phyloP scores from a whole-genome alignment of 1,140 invertebrate genomes.

The Caenorhabditis tropicalis region DNA sequence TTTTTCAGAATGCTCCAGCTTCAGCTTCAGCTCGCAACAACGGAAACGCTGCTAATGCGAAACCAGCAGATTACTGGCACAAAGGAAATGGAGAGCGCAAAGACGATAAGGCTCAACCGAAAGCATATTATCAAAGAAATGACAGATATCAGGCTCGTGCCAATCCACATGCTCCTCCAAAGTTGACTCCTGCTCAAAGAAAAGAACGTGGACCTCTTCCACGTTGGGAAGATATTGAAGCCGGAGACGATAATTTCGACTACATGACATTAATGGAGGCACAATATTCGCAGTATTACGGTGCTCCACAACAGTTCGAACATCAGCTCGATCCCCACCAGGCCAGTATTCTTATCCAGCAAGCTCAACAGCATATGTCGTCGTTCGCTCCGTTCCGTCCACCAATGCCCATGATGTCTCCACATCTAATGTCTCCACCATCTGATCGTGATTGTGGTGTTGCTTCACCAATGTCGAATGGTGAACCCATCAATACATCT shows the following conservation, averaged over 20 bases:
- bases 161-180: conserved; percentile 57
- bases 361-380: conserved; percentile 55
- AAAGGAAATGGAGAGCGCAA: neutral
- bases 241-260: conserved; percentile 66
- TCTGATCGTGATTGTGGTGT: conserved; percentile 4
- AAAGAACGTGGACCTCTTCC: conserved; percentile 67
- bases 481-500: conserved; percentile 45
- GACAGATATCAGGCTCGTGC: conserved; percentile 41
- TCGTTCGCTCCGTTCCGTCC: conserved; percentile 45
- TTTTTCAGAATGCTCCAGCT: conserved; percentile 26
- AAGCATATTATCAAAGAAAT: conserved; percentile 40
- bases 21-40: neutral
- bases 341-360: conserved; percentile 53
- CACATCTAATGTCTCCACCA: conserved; percentile 37
- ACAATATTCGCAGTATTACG: conserved; percentile 69
- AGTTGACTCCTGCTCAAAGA: conserved; percentile 60
- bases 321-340: conserved; percentile 59
- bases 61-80: conserved; percentile 23
- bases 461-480: neutral
- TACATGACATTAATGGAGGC: conserved; percentile 71
- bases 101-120: conserved; percentile 24
- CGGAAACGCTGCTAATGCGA: neutral
- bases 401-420: conserved; percentile 39
- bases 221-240: conserved; percentile 70
- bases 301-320: conserved; percentile 67